A percentile compares a stretch with the other conserved stretches of the same genome.
Evolutionary conservation across 2,797 vertebrate genomes (phyloP).

Genomic region (Amniataba percoides): DNA sequence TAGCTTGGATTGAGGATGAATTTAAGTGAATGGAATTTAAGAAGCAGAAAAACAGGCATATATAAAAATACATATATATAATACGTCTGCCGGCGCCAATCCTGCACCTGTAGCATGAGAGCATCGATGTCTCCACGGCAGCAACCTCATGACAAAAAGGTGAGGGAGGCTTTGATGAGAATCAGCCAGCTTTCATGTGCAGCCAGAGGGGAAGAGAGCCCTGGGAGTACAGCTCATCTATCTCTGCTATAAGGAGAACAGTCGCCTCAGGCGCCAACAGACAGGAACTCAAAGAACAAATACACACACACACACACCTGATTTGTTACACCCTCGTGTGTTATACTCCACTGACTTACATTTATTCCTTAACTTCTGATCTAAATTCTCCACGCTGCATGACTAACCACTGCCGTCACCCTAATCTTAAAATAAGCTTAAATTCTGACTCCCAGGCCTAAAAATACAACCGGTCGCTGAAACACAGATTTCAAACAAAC

Average conservation of each 20-base stretch:
- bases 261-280: conserved; percentile 49
- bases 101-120: conserved; percentile 51
- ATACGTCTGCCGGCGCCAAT: conserved; percentile 21
- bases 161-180: conserved; percentile 73
- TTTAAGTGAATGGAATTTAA: conserved; percentile 39
- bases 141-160: conserved; percentile 55
- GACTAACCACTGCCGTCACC: conserved; percentile 46
- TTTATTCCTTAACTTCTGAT: conserved; percentile 50
- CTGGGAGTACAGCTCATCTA: conserved; percentile 69
- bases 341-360: conserved; percentile 54
- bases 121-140: conserved; percentile 29
- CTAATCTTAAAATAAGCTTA: conserved; percentile 54
- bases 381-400: conserved; percentile 46
- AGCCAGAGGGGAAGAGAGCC: conserved; percentile 70
- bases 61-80: too few species aligned
- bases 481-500: conserved; percentile 27
- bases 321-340: conserved; percentile 36
- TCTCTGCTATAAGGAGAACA: conserved; percentile 62
- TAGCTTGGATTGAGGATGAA: conserved; percentile 10
- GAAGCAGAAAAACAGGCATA: conserved; percentile 9
- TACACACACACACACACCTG: conserved; percentile 24
- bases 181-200: conserved; percentile 73
- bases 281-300: conserved; percentile 47
- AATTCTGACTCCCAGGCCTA: conserved; percentile 15
- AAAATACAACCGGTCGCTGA: conserved; percentile 33